Percentiles rank a stretch among this genome's conserved stretches.
Evolutionary conservation across 2,797 vertebrate species (phyloP).

Genomic region (Pseudochaenichthys georgianus): DNA sequence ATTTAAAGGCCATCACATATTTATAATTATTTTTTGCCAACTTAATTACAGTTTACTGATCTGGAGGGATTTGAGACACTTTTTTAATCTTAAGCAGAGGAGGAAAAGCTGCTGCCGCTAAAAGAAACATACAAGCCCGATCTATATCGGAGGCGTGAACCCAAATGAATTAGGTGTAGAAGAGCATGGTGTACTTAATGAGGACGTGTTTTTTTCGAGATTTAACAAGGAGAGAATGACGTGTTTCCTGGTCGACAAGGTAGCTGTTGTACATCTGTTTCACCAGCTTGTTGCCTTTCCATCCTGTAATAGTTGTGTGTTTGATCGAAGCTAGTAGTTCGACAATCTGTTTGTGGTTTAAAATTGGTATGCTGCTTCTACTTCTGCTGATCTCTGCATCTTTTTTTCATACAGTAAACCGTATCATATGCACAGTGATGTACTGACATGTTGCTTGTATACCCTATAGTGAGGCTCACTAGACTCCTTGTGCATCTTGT

Average conservation of each 20-base stretch:
- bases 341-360: background rate
- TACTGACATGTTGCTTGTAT: background rate
- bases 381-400: background rate
- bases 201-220: slow-evolving; percentile 29
- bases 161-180: slow-evolving; percentile 40
- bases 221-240: slow-evolving; percentile 21
- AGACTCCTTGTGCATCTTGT: background rate
- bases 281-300: slow-evolving; percentile 17
- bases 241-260: slow-evolving; percentile 33
- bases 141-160: slow-evolving; percentile 37
- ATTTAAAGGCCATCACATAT: slow-evolving; percentile 69
- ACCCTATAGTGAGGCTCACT: background rate
- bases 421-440: background rate
- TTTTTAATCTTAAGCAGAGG: slow-evolving; percentile 54
- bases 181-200: slow-evolving; percentile 16
- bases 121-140: slow-evolving; percentile 47
- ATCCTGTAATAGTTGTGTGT: background rate
- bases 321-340: background rate
- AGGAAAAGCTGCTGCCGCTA: slow-evolving; percentile 57
- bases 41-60: slow-evolving; percentile 65
- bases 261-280: slow-evolving; percentile 34
- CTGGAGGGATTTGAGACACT: slow-evolving; percentile 54
- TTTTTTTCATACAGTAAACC: background rate
- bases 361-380: background rate
- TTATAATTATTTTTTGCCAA: slow-evolving; percentile 65